Percentiles rank a stretch among this genome's conserved stretches.
These are phyloP conservation scores for Malurus alboscapulatus DNA, from an alignment of 2,113 vertebrate genomes.

Conservation along the genomic window DNA sequence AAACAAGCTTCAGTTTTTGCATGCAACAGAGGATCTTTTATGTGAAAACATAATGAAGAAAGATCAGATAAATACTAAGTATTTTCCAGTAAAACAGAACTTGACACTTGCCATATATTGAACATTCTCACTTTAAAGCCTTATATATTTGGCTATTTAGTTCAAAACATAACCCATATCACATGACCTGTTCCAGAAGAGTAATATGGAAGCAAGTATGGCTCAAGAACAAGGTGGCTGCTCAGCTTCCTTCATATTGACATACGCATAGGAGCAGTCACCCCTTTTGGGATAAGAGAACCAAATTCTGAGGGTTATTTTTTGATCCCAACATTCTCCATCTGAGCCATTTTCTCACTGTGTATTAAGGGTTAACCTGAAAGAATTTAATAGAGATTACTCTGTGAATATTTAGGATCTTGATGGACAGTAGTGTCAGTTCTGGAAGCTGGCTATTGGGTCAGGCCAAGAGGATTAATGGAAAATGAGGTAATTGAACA, in stretches of 20 bases:
- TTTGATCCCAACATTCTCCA: background rate
- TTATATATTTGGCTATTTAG: background rate
- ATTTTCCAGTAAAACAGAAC: background rate
- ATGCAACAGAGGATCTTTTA: accelerated
- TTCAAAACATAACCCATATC: background rate
- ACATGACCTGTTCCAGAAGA: background rate
- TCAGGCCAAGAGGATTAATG: background rate
- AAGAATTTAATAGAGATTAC: background rate
- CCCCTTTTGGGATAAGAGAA: background rate
- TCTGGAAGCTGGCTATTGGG: background rate
- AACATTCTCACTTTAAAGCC: background rate
- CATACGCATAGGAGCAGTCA: background rate
- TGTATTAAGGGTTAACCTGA: background rate
- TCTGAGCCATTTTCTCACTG: background rate
- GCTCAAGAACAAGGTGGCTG: background rate
- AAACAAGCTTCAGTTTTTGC: background rate
- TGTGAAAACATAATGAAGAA: background rate
- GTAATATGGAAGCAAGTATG: background rate
- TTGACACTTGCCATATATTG: background rate
- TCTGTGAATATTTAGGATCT: background rate
- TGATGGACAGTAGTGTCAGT: background rate
- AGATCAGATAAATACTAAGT: background rate
- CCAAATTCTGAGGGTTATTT: background rate
- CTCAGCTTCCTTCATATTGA: background rate
- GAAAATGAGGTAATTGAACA: background rate